Base-by-base conservation (phyloP, 2,113 vertebrate species). In the Thunnus thynnus region DNA sequence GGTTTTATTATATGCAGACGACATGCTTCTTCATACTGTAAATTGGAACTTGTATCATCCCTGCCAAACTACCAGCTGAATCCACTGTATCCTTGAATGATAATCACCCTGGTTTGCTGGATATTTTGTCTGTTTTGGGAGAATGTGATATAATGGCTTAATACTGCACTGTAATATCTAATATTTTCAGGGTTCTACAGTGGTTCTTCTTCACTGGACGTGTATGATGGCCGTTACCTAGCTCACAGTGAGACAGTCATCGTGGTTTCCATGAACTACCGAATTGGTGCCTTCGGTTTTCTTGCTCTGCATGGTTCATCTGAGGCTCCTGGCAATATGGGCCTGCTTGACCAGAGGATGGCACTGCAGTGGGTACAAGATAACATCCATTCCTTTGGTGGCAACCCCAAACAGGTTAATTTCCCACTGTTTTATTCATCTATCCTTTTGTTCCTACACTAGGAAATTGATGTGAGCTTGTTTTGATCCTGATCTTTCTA, bases 191-290 rank as follows among this genome's bases (percentile, higher is more conserved):
- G 97, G 0, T 98, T 98, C 94, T 97, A 96, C 92, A 98, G 96
- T 3, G 97, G 97, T 3, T 93, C 97, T 0, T 95, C 96, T 2
- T 98, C 97, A 0, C 85, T 99, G 83, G 97, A 98, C 1, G 97
- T 99, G 18, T 98, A 98, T 2, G 97, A 98, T 7, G 97, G 97
- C 0, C 96, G 97, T 1, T 98, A 96, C 88, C 93, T 99, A 17
- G 94, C 96, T n/a, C 89, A 96, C 82, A 92, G 88, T 0, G 96
- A 99, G 88, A 95, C 93, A 0, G 92, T 97, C 4, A 90, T 98
- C 17, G 92, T 99, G 80, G 96, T 98, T 11, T 98, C 97, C 78
- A 97, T 98, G 96, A 99, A 97, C 88, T 99, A 99, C 74, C 95
- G 97, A 0, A 94, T 99, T 1, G 96, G 96, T 0, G 94, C 97